Evolutionary conservation across 2,797 vertebrate genomes (phyloP).

Genomic region (Bufotes viridis): DNA sequence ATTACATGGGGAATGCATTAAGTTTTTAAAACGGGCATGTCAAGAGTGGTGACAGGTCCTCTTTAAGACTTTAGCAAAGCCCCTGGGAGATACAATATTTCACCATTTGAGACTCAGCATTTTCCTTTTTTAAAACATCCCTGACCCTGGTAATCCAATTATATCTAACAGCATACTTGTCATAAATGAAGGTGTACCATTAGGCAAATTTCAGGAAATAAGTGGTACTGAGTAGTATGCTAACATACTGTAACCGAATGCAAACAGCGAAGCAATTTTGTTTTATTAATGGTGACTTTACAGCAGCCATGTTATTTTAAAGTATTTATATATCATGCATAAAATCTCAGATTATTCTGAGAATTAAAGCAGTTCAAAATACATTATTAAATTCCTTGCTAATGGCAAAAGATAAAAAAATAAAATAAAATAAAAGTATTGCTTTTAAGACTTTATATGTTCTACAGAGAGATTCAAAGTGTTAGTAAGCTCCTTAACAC

Average conservation of each 20-base stretch:
- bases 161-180: too few species aligned
- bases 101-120: too few species aligned
- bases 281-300: conserved; percentile 14
- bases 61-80: background rate
- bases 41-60: too few species aligned
- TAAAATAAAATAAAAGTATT: background rate
- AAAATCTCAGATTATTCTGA: conserved; percentile 18
- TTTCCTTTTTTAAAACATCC: too few species aligned
- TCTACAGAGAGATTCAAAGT: background rate
- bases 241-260: conserved; percentile 5
- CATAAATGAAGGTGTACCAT: background rate
- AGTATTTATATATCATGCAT: conserved; percentile 4
- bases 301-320: background rate
- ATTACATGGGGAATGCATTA: too few species aligned
- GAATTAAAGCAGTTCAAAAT: background rate
- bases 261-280: background rate
- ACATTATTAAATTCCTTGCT: background rate
- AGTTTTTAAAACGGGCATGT: too few species aligned
- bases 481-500: background rate
- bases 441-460: background rate
- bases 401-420: conserved; percentile 18
- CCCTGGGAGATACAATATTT: too few species aligned
- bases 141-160: too few species aligned
- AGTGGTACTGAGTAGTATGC: background rate
- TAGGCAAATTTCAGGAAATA: background rate